A percentile compares a stretch with the other conserved stretches of the same genome.
phyloP scores from a whole-genome alignment of 2,888 invertebrate genomes.

The Tyria jacobaeae region DNA sequence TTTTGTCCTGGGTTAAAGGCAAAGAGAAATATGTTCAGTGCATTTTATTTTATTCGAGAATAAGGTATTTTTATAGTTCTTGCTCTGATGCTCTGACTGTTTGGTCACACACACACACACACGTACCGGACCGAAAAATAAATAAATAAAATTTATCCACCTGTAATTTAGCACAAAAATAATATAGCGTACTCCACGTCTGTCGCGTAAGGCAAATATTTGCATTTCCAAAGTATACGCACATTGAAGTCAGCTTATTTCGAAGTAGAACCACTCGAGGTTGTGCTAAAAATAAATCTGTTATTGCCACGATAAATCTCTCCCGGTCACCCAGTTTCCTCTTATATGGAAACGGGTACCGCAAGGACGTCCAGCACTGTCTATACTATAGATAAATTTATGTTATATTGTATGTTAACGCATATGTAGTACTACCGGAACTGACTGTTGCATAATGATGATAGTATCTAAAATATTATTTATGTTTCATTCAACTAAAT shows the following conservation, averaged over 20 bases:
- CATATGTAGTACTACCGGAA: background rate
- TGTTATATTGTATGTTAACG: slow-evolving; percentile 1
- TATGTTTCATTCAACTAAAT: slow-evolving; percentile 28
- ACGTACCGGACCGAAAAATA: background rate
- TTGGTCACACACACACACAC: too few relatives aligned
- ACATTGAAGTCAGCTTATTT: slow-evolving; percentile 56
- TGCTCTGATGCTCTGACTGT: too few relatives aligned
- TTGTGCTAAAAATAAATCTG: slow-evolving; percentile 66
- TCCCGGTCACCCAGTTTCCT: slow-evolving; percentile 73
- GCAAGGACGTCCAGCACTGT: slow-evolving; percentile 58
- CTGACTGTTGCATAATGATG: background rate
- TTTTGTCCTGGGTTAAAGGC: too few relatives aligned
- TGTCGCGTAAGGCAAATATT: slow-evolving; percentile 45
- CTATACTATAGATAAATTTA: slow-evolving; percentile 24
- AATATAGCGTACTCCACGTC: slow-evolving; percentile 26
- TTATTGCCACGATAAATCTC: slow-evolving; percentile 68
- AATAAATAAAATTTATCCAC: background rate
- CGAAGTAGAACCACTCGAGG: slow-evolving; percentile 49
- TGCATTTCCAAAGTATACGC: slow-evolving; percentile 42
- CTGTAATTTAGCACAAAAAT: slow-evolving; percentile 18
- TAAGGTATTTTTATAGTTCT: too few relatives aligned
- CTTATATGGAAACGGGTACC: slow-evolving; percentile 66
- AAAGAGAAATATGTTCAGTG: too few relatives aligned
- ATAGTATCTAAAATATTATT: slow-evolving; percentile 14
- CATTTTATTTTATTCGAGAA: too few relatives aligned